Evolutionary conservation across 2,113 vertebrate species (phyloP), one percentile per base, ranked within the genome.

Genomic region (Meriones unguiculatus): DNA sequence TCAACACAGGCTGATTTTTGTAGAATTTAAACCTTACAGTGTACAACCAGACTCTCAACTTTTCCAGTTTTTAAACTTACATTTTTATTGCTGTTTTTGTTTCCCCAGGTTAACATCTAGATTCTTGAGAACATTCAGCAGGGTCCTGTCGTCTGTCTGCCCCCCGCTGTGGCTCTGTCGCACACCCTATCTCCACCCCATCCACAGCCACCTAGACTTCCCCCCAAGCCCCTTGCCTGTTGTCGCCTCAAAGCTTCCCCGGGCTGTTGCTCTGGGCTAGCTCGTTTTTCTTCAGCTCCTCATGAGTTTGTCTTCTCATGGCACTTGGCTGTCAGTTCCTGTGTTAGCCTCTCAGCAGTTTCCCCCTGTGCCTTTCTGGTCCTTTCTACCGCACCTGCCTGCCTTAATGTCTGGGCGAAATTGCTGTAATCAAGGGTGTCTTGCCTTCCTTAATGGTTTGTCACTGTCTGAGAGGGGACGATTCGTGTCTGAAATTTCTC

Each of bases 121-220:
- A 87, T 54, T 73, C 18, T 38, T 59, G 30, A 35, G 50, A 15
- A 54, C 69, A 70, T 9, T 30, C 52, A 52, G 4, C 28, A 80
- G 69, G 1, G 7, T 46, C 28, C 57, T 65, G 0, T 30, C 12
- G 10, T 18, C 10, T 62, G 17, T 17, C 24, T 35, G 11, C 46
- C 11, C 59, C 35, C 64, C 3, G 52, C 35, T 38, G 46, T 22
- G 12, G 35, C 64, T 17, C 15, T 24, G n/a, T 9, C 25, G 17
- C 57, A 17, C 54, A 17, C 69, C 28, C 4, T 9, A 5, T 5
- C 67, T 5, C 20, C 50, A 41, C 6, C 24, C 52, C 25, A 17
- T 30, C 15, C 13, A 20, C 35, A 87, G 50, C 65, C 72, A 11
- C 20, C 78, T 28, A 5, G 7, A 25, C 7, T 12, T 76, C 20